A percentile compares a stretch with the other conserved stretches of the same genome.
Conservation (phyloP, 2,888 invertebrate species). For the Ormyrus thymus region DNA sequence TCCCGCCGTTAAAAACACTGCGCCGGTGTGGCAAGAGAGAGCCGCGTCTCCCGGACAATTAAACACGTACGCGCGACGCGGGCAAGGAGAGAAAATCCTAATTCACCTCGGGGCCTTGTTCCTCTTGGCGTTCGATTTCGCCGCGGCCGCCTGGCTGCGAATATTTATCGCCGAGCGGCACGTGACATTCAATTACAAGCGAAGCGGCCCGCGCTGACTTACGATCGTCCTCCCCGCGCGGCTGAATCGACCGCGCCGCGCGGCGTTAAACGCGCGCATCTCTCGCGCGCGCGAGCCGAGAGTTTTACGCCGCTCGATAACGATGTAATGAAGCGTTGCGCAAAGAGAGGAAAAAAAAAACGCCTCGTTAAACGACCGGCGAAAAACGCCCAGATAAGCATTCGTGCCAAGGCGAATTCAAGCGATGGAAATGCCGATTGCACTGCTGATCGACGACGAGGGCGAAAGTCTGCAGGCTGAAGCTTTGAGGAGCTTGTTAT, state of each 20-base stretch:
- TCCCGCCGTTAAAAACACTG: slow-evolving; percentile 26
- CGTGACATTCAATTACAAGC: slow-evolving; percentile 24
- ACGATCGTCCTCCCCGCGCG: neutral
- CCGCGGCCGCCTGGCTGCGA: neutral
- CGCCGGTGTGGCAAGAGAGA: slow-evolving; percentile 15
- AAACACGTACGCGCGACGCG: neutral
- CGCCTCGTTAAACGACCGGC: slow-evolving; percentile 2
- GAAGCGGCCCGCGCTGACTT: neutral
- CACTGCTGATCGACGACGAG: neutral
- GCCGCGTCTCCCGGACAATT: neutral
- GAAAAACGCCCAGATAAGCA: slow-evolving; percentile 36
- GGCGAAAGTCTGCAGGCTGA: too few relatives aligned
- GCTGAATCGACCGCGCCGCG: slow-evolving; percentile 18
- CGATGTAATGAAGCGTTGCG: slow-evolving; percentile 1
- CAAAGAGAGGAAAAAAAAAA: slow-evolving; percentile 7
- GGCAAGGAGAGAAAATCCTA: slow-evolving; percentile 8
- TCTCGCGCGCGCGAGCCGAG: neutral
- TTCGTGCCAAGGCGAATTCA: slow-evolving; percentile 35
- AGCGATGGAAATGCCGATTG: too few relatives aligned
- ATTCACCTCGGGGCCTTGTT: slow-evolving; percentile 28
- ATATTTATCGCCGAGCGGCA: slow-evolving; percentile 11
- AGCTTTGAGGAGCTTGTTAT: too few relatives aligned
- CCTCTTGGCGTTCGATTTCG: slow-evolving; percentile 21
- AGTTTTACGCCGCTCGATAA: too few relatives aligned
- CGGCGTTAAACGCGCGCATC: neutral